Conservation (phyloP, 2,113 vertebrate genomes). For the Stercorarius parasiticus region DNA sequence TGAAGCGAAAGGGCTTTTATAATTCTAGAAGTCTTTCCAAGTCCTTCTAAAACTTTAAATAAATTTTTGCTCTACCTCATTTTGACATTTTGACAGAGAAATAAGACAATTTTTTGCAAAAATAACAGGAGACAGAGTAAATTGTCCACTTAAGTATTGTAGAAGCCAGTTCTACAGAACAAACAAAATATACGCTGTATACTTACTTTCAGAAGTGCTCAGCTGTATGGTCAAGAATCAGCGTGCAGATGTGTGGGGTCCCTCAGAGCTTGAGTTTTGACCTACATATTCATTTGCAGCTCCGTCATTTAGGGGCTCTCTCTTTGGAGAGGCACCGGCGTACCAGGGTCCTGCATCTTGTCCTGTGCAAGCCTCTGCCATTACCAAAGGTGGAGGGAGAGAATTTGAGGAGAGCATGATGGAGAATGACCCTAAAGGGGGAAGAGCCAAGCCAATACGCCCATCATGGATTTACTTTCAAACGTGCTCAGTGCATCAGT, state of each 20-base stretch:
- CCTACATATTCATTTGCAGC: background rate
- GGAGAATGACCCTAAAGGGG: background rate
- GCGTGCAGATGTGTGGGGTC: background rate
- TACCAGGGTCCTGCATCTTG: background rate
- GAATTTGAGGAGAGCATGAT: background rate
- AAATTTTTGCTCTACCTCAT: background rate
- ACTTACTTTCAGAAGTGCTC: background rate
- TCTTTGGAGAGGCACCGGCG: background rate
- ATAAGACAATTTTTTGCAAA: background rate
- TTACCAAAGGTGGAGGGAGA: background rate
- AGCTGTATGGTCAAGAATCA: background rate
- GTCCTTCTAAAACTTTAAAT: background rate
- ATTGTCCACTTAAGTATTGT: background rate
- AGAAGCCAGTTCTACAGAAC: background rate
- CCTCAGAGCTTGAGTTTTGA: background rate
- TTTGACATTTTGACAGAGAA: slow-evolving; percentile 12
- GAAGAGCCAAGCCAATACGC: background rate
- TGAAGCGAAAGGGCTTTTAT: background rate
- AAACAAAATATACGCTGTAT: background rate
- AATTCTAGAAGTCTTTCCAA: background rate
- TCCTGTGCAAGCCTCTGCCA: background rate
- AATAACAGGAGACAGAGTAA: background rate
- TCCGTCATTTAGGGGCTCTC: background rate
- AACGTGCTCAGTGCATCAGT: background rate
- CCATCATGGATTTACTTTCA: too few relatives aligned